phyloP scores from a whole-genome alignment of 1,140 invertebrate species.

The Colletes gigas region DNA sequence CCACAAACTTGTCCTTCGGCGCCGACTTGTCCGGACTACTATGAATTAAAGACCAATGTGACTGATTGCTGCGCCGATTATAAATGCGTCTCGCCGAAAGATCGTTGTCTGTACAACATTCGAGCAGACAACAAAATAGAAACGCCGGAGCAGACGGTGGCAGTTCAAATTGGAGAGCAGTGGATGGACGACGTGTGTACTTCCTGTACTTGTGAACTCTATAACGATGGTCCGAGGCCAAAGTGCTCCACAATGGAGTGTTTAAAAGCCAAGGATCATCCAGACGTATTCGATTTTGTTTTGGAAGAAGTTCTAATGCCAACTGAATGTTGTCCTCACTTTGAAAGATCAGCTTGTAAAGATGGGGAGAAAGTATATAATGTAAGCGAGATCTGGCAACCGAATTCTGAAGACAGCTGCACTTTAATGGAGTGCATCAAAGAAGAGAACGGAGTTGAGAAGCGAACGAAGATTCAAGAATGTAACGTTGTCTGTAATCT shows the following conservation, averaged over 20 bases:
- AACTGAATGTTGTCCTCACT: conserved; percentile 84
- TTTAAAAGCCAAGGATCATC: conserved; percentile 69
- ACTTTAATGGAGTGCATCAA: conserved; percentile 80
- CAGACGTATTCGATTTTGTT: conserved; percentile 81
- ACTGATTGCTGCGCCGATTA: conserved; percentile 85
- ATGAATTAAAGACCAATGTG: conserved; percentile 79
- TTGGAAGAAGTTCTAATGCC: conserved; percentile 80
- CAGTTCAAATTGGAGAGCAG: conserved; percentile 82
- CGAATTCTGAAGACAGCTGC: conserved; percentile 80
- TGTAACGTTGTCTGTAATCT: conserved; percentile 69
- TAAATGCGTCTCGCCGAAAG: conserved; percentile 85
- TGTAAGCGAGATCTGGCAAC: conserved; percentile 83
- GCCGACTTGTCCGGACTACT: conserved; percentile 83
- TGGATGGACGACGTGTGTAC: conserved; percentile 88
- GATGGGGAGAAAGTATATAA: conserved; percentile 81
- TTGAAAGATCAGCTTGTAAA: conserved; percentile 84
- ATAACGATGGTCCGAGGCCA: conserved; percentile 59
- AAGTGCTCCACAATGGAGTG: conserved; percentile 79
- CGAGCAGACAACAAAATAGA: conserved; percentile 78
- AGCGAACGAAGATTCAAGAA: conserved; percentile 74
- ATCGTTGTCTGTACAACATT: conserved; percentile 86
- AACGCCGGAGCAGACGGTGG: conserved; percentile 76
- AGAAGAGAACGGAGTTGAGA: conserved; percentile 74
- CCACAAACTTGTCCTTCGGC: conserved; percentile 83
- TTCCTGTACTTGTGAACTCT: conserved; percentile 82